These are phyloP conservation scores for Lepidurus arcticus DNA, from an alignment of 1,140 invertebrate genomes.

Conservation along the genomic window DNA sequence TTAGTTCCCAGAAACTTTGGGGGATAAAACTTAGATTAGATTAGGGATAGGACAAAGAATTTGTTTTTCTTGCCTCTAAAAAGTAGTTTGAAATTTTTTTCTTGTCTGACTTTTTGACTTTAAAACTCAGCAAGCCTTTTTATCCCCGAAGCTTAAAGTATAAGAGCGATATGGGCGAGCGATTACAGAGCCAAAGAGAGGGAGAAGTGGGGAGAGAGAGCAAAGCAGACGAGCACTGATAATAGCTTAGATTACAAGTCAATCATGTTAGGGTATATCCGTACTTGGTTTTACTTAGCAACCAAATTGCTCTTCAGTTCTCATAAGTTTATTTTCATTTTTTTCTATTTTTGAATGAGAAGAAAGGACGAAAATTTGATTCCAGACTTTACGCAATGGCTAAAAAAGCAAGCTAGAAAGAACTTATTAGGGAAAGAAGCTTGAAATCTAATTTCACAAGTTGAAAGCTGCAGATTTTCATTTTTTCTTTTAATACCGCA, in stretches of 20 bases:
- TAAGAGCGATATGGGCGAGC: neutral
- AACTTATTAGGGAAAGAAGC: too few species aligned
- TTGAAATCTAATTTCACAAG: too few species aligned
- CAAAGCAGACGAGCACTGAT: slow-evolving; percentile 4
- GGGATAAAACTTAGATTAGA: neutral
- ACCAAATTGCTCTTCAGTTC: slow-evolving; percentile 1
- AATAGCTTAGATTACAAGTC: slow-evolving; percentile 19
- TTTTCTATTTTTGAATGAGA: too few species aligned
- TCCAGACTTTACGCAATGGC: too few species aligned
- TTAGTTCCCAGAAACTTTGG: neutral
- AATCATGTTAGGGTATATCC: slow-evolving; percentile 7
- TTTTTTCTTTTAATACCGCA: too few species aligned
- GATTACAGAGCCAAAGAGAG: neutral
- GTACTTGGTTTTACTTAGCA: slow-evolving; percentile 10
- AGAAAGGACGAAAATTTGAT: too few species aligned
- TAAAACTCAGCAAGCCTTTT: neutral
- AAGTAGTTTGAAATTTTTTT: neutral
- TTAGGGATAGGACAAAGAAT: neutral
- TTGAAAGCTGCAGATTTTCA: too few species aligned
- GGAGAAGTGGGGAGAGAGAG: neutral
- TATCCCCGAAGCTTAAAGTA: neutral
- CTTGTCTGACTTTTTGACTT: neutral
- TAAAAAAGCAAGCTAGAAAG: too few species aligned
- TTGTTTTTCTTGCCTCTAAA: neutral
- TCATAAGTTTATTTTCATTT: neutral